A percentile compares a stretch with the other conserved stretches of the same genome.
phyloP scores from a whole-genome alignment of 2,888 invertebrate species.

The Tiliacea aurago region DNA sequence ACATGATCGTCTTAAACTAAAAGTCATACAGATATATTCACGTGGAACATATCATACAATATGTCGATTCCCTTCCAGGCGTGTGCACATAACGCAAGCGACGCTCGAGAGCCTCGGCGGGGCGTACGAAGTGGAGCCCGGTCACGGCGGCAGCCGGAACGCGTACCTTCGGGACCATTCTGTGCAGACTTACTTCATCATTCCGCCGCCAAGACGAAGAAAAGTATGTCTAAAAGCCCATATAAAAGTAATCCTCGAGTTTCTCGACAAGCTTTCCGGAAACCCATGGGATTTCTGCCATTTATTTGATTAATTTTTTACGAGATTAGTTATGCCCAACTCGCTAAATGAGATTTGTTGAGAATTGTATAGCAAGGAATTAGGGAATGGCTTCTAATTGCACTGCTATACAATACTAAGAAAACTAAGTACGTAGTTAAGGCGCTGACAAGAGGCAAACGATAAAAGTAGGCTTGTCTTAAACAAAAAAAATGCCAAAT shows the following conservation, averaged over 20 bases:
- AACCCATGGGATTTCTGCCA: conserved; percentile 34
- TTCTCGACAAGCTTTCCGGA: conserved; percentile 32
- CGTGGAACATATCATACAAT: conserved; percentile 15
- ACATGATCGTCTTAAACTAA: background rate
- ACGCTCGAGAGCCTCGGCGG: conserved; percentile 96
- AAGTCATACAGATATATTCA: background rate
- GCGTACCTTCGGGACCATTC: conserved; percentile 96
- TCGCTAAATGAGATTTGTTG: conserved; percentile 41
- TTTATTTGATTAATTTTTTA: conserved; percentile 57
- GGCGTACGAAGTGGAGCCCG: conserved; percentile 97
- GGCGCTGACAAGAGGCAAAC: too few relatives aligned
- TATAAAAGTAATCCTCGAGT: conserved; percentile 43
- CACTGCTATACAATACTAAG: conserved; percentile 6
- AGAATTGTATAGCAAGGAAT: conserved; percentile 38
- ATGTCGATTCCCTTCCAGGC: conserved; percentile 86
- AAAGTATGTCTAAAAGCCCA: conserved; percentile 90
- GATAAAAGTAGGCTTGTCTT: too few relatives aligned
- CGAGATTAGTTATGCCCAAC: conserved; percentile 49
- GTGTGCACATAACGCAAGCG: conserved; percentile 96
- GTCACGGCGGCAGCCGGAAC: conserved; percentile 95
- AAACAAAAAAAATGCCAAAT: too few relatives aligned
- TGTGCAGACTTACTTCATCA: conserved; percentile 96
- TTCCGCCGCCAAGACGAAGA: conserved; percentile 95
- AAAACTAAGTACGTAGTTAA: conserved; percentile 1
- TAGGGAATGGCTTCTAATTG: conserved; percentile 30